A percentile compares a stretch with the other conserved stretches of the same genome.
These are phyloP conservation scores for Gyrodactylus bullatarudis DNA, from an alignment of 1,140 invertebrate genomes.

Conservation along the genomic window DNA sequence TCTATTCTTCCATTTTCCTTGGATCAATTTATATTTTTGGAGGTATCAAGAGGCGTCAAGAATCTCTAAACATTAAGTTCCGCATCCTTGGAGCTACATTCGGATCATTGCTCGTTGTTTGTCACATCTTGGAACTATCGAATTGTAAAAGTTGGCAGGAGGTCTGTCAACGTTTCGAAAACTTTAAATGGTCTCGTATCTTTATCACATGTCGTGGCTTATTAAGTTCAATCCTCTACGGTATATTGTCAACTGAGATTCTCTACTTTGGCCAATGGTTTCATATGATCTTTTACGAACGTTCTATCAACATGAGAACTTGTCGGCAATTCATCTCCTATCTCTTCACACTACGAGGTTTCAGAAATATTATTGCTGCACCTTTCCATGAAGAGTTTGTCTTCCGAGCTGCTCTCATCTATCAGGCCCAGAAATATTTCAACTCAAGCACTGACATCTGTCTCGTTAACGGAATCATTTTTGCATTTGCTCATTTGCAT, in stretches of 20 bases:
- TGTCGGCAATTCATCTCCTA: background rate
- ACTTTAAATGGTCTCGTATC: background rate
- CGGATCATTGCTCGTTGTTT: background rate
- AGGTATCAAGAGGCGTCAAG: background rate
- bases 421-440: background rate
- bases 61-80: background rate
- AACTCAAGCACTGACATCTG: background rate
- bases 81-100: background rate
- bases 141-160: background rate
- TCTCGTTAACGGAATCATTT: background rate
- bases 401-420: background rate
- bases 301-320: background rate
- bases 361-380: background rate
- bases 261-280: background rate
- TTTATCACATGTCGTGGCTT: background rate
- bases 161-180: background rate
- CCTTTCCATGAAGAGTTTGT: background rate
- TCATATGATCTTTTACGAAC: background rate
- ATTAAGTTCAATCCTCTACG: background rate
- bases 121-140: background rate
- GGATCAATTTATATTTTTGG: background rate
- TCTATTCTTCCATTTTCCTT: background rate
- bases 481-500: background rate
- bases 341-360: background rate
- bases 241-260: background rate